These are phyloP conservation scores for Macrosoma leucophasiata DNA, from an alignment of 2,888 invertebrate genomes.

Conservation along the genomic window DNA sequence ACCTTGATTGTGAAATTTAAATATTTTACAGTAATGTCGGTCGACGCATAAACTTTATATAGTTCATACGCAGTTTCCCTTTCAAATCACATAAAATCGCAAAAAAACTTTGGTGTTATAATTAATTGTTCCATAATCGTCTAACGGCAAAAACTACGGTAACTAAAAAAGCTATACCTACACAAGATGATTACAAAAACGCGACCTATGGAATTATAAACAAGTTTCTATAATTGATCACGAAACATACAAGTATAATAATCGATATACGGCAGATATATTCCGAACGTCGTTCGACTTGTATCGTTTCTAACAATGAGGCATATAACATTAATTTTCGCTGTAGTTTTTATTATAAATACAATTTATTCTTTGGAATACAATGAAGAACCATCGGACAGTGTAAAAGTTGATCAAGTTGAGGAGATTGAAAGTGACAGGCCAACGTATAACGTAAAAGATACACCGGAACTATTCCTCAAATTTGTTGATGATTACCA, in stretches of 20 bases:
- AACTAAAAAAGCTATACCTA: background rate
- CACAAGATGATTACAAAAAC: conserved; percentile 5
- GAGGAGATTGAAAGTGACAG: too few species aligned
- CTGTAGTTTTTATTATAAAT: conserved; percentile 14
- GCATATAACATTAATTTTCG: conserved; percentile 14
- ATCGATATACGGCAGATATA: conserved; percentile 19
- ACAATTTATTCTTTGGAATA: conserved; percentile 15
- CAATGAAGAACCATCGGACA: conserved; percentile 15
- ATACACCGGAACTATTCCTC: conserved; percentile 40
- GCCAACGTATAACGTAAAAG: conserved; percentile 43
- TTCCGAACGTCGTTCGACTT: conserved; percentile 13
- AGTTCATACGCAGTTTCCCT: too few species aligned
- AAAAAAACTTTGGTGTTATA: too few species aligned
- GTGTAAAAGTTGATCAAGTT: conserved; percentile 18
- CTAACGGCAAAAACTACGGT: background rate
- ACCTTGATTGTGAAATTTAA: too few species aligned
- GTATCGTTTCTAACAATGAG: conserved; percentile 23
- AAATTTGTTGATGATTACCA: conserved; percentile 39
- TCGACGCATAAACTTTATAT: too few species aligned
- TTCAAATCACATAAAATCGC: too few species aligned
- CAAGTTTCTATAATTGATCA: too few species aligned
- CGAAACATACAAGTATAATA: too few species aligned
- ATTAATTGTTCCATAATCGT: background rate
- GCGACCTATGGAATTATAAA: conserved; percentile 9
- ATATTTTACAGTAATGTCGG: too few species aligned